phyloP scores from a whole-genome alignment of 1,140 invertebrate genomes.

The Agraylea sexmaculata region DNA sequence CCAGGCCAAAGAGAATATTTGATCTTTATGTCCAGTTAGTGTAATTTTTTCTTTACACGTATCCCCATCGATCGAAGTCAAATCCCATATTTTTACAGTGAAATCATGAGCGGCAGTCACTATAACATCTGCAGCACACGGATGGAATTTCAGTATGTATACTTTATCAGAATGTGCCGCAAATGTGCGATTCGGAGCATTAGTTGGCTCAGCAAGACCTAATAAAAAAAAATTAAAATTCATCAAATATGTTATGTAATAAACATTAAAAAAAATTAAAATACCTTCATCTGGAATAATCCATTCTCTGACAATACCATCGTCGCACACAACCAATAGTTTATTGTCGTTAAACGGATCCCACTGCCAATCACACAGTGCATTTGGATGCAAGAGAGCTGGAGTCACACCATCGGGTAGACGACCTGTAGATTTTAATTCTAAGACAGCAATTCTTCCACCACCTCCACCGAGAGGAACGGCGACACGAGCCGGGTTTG shows the following conservation, averaged over 20 bases:
- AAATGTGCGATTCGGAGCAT: slow-evolving; percentile 49
- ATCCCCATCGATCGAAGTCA: slow-evolving; percentile 34
- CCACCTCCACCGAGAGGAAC: slow-evolving; percentile 79
- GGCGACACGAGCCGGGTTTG: slow-evolving; percentile 73
- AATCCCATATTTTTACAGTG: slow-evolving; percentile 77
- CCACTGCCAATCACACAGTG: slow-evolving; percentile 86
- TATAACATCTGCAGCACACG: slow-evolving; percentile 71
- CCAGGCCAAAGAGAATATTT: slow-evolving; percentile 86
- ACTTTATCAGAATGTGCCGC: slow-evolving; percentile 81
- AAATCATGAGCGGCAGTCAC: slow-evolving; percentile 81
- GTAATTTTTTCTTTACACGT: slow-evolving; percentile 30
- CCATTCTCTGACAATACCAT: slow-evolving; percentile 83
- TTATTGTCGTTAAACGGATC: slow-evolving; percentile 77
- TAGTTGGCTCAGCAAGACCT: slow-evolving; percentile 43
- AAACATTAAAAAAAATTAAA: slow-evolving; percentile 14
- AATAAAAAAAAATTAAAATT: slow-evolving; percentile 5
- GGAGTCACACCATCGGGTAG: slow-evolving; percentile 68
- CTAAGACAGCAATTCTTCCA: slow-evolving; percentile 79
- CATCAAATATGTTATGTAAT: too few relatives aligned
- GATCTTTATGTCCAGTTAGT: slow-evolving; percentile 60
- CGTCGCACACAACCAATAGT: slow-evolving; percentile 79
- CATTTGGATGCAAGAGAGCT: slow-evolving; percentile 75
- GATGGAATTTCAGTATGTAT: slow-evolving; percentile 84
- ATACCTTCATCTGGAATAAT: slow-evolving; percentile 49
- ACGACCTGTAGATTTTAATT: slow-evolving; percentile 65